A percentile compares a stretch with the other conserved stretches of the same genome.
Conservation (phyloP, 64 coral and sea anemone species). For the Actinia tenebrosa region DNA sequence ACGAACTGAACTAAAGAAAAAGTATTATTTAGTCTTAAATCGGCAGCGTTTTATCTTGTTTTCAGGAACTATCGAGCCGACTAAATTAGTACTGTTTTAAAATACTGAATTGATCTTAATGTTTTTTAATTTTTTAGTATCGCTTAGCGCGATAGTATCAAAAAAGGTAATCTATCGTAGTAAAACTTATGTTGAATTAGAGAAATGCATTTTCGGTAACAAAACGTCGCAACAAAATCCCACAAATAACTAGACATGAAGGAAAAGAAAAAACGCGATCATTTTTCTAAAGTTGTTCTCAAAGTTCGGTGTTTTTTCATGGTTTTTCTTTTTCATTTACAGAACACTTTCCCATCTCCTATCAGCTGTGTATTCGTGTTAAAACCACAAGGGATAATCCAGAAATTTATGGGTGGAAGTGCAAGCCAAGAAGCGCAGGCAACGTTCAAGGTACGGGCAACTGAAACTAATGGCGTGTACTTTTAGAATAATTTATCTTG, state of each 20-base stretch:
- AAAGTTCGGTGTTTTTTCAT: neutral
- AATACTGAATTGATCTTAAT: neutral
- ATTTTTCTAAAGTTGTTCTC: neutral
- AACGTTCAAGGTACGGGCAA: conserved; percentile 3
- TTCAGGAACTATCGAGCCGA: neutral
- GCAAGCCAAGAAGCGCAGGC: conserved; percentile 38
- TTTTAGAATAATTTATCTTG: neutral
- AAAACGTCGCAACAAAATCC: too few species aligned
- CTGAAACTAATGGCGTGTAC: neutral
- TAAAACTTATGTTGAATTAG: neutral
- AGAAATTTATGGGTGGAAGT: conserved; percentile 60
- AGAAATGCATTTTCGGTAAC: neutral
- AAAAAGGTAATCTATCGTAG: neutral
- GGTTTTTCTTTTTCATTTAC: neutral
- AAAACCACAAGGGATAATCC: conserved; percentile 81
- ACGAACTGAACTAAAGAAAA: too few species aligned
- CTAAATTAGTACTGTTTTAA: neutral
- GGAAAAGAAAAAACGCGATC: too few species aligned
- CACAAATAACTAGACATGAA: too few species aligned
- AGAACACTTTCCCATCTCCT: conserved; percentile 70
- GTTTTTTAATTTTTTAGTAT: neutral
- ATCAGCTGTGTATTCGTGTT: conserved; percentile 67
- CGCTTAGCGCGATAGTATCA: neutral
- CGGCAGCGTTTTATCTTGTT: neutral
- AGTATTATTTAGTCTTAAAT: too few species aligned